Base-by-base conservation (phyloP, 2,797 vertebrate genomes). In the Parotocinclus haroldoi region DNA sequence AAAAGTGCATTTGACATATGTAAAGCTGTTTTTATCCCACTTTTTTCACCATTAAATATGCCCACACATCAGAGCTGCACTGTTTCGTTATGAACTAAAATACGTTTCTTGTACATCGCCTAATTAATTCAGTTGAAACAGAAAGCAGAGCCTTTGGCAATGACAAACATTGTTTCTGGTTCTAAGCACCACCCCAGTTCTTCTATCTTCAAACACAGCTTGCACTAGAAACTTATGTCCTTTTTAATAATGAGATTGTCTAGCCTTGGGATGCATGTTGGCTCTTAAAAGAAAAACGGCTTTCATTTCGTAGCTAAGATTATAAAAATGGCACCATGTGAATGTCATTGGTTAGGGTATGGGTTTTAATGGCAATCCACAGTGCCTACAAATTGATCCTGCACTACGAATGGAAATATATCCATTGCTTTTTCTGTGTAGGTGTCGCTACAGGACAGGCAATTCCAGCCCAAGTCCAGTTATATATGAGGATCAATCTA, bases 81-180 rank as follows among this genome's bases (percentile, higher is more conserved):
- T 27, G 45, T 48, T 44, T 66, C 7, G 51, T 42, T 62, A 72
- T 19, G 56, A 45, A 14, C 58, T 57, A 17, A 62, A 62, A 62
- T 39, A 50, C 54, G 57, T 51, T 42, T 51, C 19, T 49, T 61
- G 57, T 49, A 16, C 59, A 45, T 17, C 17, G 60, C 14, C 11
- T 68, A 58, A 71, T 71, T 58, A 59, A 63, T 70, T 71, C 48
- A 63, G 49, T 70, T 63, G 49, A 58, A 54, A 61, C 54, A 66
- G 64, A 52, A 74, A 62, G n/a, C 40, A 13, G 9, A 63, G 37
- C 63, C 61, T 49, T 67, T 18, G 44, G 63, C 68, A 63, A 50
- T 67, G 17, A 53, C 68, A 71, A 63, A 67, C 54, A 48, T 52
- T 44, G 49, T 58, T 55, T 57, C 46, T 72, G 60, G 36, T 53